Percentiles rank a stretch among this genome's conserved stretches.
Conservation (phyloP, 64 coral and sea anemone species). For the Cladopsammia gracilis region DNA sequence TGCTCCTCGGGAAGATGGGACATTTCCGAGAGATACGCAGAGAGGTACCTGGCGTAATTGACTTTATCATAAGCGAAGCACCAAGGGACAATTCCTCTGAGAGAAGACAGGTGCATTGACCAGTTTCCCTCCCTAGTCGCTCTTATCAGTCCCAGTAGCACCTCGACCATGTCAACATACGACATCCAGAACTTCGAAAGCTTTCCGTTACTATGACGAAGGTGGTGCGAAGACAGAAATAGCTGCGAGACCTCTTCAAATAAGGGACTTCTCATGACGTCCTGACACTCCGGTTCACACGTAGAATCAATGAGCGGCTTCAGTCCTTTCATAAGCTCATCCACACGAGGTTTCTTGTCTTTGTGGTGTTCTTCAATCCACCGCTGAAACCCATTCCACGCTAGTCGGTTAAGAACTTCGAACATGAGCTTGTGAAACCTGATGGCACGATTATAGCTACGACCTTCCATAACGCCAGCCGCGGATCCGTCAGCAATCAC, state of each 20-base stretch:
- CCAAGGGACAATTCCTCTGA: slow-evolving; percentile 72
- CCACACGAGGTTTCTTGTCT: slow-evolving; percentile 4
- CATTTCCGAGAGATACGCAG: slow-evolving; percentile 58
- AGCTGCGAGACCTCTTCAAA: slow-evolving; percentile 24
- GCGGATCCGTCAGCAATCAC: slow-evolving; percentile 37
- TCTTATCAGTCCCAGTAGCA: slow-evolving; percentile 42
- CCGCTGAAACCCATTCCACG: slow-evolving; percentile 13
- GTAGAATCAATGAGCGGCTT: background rate
- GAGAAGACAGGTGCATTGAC: slow-evolving; percentile 62
- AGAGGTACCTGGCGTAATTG: slow-evolving; percentile 81
- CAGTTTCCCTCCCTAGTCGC: slow-evolving; percentile 56
- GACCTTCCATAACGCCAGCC: slow-evolving; percentile 57
- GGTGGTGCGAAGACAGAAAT: background rate
- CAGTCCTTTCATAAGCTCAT: slow-evolving; percentile 19
- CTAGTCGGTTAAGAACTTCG: slow-evolving; percentile 33
- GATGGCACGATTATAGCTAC: slow-evolving; percentile 24
- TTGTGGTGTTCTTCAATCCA: slow-evolving; percentile 34
- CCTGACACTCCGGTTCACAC: slow-evolving; percentile 19
- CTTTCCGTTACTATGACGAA: slow-evolving; percentile 8
- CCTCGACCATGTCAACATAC: slow-evolving; percentile 69
- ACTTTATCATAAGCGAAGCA: slow-evolving; percentile 71
- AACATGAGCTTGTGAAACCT: slow-evolving; percentile 57
- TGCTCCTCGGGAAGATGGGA: slow-evolving; percentile 49
- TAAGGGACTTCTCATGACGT: background rate
- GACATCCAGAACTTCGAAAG: slow-evolving; percentile 69